Evolutionary conservation across 1,140 invertebrate genomes (phyloP).

Genomic region (Papilio xuthus): DNA sequence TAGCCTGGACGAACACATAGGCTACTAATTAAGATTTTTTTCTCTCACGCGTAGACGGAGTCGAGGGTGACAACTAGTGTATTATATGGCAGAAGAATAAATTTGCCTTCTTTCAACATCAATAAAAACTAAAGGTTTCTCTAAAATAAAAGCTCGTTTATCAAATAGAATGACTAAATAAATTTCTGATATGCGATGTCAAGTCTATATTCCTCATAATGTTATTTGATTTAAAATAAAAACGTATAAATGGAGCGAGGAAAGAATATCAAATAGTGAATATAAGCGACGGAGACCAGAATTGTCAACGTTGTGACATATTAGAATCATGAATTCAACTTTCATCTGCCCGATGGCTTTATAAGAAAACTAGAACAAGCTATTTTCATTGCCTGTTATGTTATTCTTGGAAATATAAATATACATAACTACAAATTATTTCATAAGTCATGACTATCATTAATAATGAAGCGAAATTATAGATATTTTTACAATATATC

Average conservation of each 20-base stretch:
- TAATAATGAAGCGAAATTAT: background rate
- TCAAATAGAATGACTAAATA: background rate
- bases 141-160: background rate
- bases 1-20: too few relatives aligned
- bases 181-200: background rate
- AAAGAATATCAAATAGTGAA: slow-evolving; percentile 15
- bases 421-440: background rate
- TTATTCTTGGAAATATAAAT: background rate
- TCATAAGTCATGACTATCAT: background rate
- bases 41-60: too few relatives aligned
- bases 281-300: slow-evolving; percentile 13
- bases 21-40: too few relatives aligned
- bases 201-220: background rate
- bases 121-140: background rate
- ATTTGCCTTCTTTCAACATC: too few relatives aligned
- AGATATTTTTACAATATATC: too few relatives aligned
- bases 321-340: slow-evolving; percentile 25
- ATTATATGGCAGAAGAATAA: too few relatives aligned
- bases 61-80: too few relatives aligned
- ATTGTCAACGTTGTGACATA: slow-evolving; percentile 20
- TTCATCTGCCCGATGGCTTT: slow-evolving; percentile 25
- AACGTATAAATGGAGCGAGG: slow-evolving; percentile 10
- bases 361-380: slow-evolving; percentile 25
- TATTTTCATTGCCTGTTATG: slow-evolving; percentile 14
- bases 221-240: background rate